Base-by-base conservation (phyloP, 2,888 invertebrate genomes). In the Dexiosoma caninum region DNA sequence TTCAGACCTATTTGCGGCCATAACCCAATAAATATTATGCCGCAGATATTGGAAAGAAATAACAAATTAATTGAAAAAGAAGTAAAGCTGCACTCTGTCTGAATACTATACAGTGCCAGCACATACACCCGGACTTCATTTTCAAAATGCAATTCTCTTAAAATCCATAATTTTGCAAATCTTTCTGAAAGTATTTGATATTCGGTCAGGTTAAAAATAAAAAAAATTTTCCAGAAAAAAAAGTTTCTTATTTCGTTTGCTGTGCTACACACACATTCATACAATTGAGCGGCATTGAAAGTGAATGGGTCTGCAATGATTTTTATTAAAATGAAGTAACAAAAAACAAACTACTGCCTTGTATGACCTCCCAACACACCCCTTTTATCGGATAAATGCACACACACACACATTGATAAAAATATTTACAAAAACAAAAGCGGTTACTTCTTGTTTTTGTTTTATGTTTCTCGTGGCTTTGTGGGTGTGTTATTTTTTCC, bases 261-360 rank as follows among this genome's bases (percentile, higher is more conserved):
- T 59, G 59, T 57, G 70, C 59, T 14, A 16, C 23, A 27, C n/a
- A n/a, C n/a, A n/a, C n/a, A n/a, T 44, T 59, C 19, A 42, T 4
- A 37, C n/a, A 51, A 21, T 64, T 62, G 37, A 19, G 14, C 44
- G 3, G 19, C 14, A 19, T 74, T 74, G 64, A 64, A 74, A 74
- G 74, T 74, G 64, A 74, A 74, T 74, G 74, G 55, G 44, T n/a
- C 16, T 55, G 27, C 35, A 64, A 37, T 64, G 19, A 27, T 57
- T 55, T 37, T 19, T 10, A 57, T 46, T 64, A 37, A 64, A 72
- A 53, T 62, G 21, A 42, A 53, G n/a, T n/a, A n/a, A 12, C 5
- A 53, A 32, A 35, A 37, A 72, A 46, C 46, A 40, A 46, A 74
- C 74, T 30, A 53, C 64, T 37, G 30, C 14, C 64, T 57, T 64